Base-by-base conservation (phyloP, 2,113 vertebrate genomes). In the Todiramphus saurophagus region DNA sequence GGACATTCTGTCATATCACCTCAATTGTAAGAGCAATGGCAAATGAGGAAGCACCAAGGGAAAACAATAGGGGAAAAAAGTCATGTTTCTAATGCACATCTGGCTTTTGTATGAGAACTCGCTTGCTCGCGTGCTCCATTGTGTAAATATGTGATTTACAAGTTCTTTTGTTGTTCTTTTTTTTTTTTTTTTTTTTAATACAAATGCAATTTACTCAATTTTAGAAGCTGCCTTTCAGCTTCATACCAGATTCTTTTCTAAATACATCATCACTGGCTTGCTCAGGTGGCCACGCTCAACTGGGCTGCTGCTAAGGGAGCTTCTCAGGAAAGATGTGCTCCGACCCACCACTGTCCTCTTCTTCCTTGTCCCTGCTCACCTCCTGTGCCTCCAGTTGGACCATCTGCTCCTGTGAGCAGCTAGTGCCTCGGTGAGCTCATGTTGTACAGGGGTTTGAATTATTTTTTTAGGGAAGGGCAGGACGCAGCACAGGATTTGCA, bases 31-130 rank as follows among this genome's bases (percentile, higher is more conserved):
- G n/a, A n/a, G n/a, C n/a, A n/a, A n/a, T n/a, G n/a, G n/a, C n/a
- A n/a, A n/a, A n/a, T n/a, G n/a, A n/a, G n/a, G n/a, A n/a, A n/a
- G n/a, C n/a, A n/a, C n/a, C n/a, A n/a, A n/a, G n/a, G n/a, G n/a
- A n/a, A n/a, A n/a, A n/a, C n/a, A n/a, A n/a, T n/a, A n/a, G n/a
- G n/a, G n/a, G n/a, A n/a, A 43, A 43, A 64, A 51, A 51, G 48
- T 23, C 44, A 0, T 43, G 58, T 87, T 93, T 13, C 58, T 93
- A 89, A 92, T 59, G 95, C 92, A 92, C 95, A 96, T 96, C 92
- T 97, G 94, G 86, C 77, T 33, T 89, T 94, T 1, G 53, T 89
- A 27, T 50, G 86, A 89, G 94, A 46, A 2, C 53, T 62, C 3
- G 0, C 62, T 73, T 46, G 74, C 72, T 94, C 85, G 73, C 83